Base-by-base conservation (phyloP, 2,797 vertebrate genomes). In the Acanthiza pusilla region DNA sequence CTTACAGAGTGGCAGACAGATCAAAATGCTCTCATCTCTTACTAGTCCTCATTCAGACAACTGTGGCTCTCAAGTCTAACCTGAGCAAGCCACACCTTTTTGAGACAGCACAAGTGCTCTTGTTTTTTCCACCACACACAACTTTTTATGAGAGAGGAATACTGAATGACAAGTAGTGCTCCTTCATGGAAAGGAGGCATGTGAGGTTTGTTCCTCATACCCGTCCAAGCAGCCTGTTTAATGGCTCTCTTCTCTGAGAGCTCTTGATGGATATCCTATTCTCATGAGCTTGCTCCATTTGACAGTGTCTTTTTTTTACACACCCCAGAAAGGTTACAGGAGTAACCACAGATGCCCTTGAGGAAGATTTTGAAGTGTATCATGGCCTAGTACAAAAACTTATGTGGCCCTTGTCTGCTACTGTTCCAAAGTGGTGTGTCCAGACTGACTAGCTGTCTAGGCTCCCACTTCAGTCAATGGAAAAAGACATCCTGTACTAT, bases 11-110 rank as follows among this genome's bases (percentile, higher is more conserved):
- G 77, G 77, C 80, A 78, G 74, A 79, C 34, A 50, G 55, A 85
- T 92, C 32, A 60, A 92, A 95, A 92, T 9, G 42, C 81, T 91
- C 71, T 91, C 8, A 7, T 93, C 71, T 86, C 88, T 66, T 79
- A 61, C 63, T 62, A 32, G 60, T 88, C 53, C 50, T 90, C 42
- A 32, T 87, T 91, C 84, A 87, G 71, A 70, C 40, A 81, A 16
- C 58, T 26, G 29, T 27, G 23, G 55, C 42, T 73, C 67, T 89
- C 32, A 63, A 76, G 67, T 60, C 63, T 79, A 91, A 71, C 36
- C 55, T 54, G 71, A 94, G 71, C 26, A 91, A 78, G 48, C 15
- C 79, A 80, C 51, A 23, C 43, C 54, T 91, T 88, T 90, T 19
- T 36, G 62, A 91, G 68, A 60, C 40, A 79, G 26, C 40, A 58